A percentile compares a stretch with the other conserved stretches of the same genome.
Evolutionary conservation across 2,113 vertebrate species (phyloP).

Genomic region (Eulacestoma nigropectus): DNA sequence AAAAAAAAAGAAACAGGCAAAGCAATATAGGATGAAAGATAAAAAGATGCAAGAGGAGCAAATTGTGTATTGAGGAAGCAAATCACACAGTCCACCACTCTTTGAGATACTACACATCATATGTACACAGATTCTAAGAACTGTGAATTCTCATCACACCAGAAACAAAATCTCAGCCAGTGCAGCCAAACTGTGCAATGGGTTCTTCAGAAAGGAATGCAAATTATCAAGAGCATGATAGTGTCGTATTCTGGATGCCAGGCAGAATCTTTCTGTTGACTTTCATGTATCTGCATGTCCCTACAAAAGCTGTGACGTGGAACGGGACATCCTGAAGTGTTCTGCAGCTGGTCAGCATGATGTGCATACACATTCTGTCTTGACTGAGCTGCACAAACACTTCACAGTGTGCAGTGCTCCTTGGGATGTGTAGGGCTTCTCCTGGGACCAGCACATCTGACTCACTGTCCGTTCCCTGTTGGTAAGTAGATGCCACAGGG

Average conservation of each 20-base stretch:
- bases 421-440: background rate
- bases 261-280: background rate
- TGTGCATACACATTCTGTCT: background rate
- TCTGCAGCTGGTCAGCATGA: background rate
- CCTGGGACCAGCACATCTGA: background rate
- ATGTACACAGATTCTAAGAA: background rate
- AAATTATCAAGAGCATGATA: background rate
- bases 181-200: background rate
- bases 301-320: background rate
- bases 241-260: background rate
- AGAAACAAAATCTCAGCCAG: background rate
- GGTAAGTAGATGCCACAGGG: no score
- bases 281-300: background rate
- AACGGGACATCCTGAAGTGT: rapidly evolving
- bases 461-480: background rate
- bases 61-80: background rate
- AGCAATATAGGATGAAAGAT: background rate
- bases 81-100: background rate
- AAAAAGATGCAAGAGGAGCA: background rate
- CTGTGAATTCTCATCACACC: background rate
- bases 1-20: background rate
- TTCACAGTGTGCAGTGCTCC: rapidly evolving
- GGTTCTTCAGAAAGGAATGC: background rate
- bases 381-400: background rate
- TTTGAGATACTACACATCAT: background rate